Percentiles rank a stretch among this genome's conserved stretches.
phyloP scores from a whole-genome alignment of 2,797 vertebrate species.

The Pipistrellus pygmaeus region DNA sequence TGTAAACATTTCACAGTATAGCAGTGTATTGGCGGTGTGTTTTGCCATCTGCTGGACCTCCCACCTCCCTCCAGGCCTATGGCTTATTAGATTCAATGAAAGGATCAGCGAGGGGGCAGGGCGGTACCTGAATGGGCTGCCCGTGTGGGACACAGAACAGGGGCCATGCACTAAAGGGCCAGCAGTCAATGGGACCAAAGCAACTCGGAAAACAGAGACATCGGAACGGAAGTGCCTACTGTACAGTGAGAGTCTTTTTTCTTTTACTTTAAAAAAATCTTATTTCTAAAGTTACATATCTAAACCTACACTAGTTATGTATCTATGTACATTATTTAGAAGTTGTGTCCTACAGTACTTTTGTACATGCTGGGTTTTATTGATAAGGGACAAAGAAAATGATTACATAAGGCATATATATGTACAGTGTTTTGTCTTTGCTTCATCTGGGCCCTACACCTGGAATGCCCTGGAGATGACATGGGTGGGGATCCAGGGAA shows the following conservation, averaged over 20 bases:
- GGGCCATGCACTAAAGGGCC: constrained; percentile 83
- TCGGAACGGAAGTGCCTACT: constrained; percentile 83
- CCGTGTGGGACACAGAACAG: constrained; percentile 83
- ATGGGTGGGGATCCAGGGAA: constrained; percentile 57
- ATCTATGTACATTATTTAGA: constrained; percentile 93
- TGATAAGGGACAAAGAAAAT: constrained; percentile 91
- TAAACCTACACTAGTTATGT: constrained; percentile 89
- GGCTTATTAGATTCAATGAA: constrained; percentile 88
- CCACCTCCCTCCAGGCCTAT: constrained; percentile 85
- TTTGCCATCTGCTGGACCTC: constrained; percentile 63
- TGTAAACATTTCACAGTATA: constrained; percentile 88
- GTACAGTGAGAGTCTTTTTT: constrained; percentile 80
- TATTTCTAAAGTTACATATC: constrained; percentile 89
- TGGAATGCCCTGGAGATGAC: constrained; percentile 63
- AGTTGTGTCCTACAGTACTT: constrained; percentile 91
- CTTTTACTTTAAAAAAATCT: constrained; percentile 88
- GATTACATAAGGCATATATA: constrained; percentile 95
- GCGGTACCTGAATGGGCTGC: constrained; percentile 85
- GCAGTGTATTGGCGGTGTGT: constrained; percentile 77
- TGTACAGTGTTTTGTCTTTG: constrained; percentile 89
- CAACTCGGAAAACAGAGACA: constrained; percentile 72
- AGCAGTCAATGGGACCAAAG: background rate
- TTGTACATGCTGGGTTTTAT: constrained; percentile 94
- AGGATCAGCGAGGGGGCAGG: constrained; percentile 77
- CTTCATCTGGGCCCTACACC: constrained; percentile 80